Evolutionary conservation across 2,113 vertebrate species (phyloP), one percentile per base, ranked within the genome.

Genomic region (Podarcis cretensis): DNA sequence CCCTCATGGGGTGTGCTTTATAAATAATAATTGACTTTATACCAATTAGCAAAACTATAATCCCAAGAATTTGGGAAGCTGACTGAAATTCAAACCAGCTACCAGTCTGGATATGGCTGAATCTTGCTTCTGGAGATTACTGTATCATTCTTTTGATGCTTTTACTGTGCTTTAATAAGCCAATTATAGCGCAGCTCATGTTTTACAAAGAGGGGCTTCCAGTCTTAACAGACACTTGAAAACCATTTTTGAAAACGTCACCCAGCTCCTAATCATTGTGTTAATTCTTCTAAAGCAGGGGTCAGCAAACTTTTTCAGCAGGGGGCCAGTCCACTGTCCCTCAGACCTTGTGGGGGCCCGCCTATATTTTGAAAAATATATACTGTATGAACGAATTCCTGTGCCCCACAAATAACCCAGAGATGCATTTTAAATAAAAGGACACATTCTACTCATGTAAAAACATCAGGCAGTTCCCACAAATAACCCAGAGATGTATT

Each of bases 21-120:
- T 78, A 75, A 75, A 65, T 85, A 2, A 25, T 79, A 87, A 89
- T 88, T 13, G 43, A 81, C 77, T 87, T 8, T 75, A 2, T 3
- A n/a, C 84, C 32, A 12, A 1, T 77, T 89, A 43, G 30, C 81
- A 59, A 79, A 90, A 87, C 63, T 59, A 20, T 30, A 32, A 32
- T 84, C 81, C 0, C 65, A 37, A 78, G 32, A 74, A 4, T 68
- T 81, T 80, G 57, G 35, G 3, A 20, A 83, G 1, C 27, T 83
- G 9, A 75, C 65, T 93, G 16, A 82, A 91, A 90, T 71, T 73
- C 35, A 82, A 75, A 85, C 30, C 0, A n/a, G 21, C 57, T 85
- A 54, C 57, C 20, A 81, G 40, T 25, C 12, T 74, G 74, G 37
- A 25, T 5, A 8, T 76, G 43, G 75, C 2, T 74, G 0, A 0